Evolutionary conservation across 2,113 vertebrate species (phyloP).

Genomic region (Caretta caretta): DNA sequence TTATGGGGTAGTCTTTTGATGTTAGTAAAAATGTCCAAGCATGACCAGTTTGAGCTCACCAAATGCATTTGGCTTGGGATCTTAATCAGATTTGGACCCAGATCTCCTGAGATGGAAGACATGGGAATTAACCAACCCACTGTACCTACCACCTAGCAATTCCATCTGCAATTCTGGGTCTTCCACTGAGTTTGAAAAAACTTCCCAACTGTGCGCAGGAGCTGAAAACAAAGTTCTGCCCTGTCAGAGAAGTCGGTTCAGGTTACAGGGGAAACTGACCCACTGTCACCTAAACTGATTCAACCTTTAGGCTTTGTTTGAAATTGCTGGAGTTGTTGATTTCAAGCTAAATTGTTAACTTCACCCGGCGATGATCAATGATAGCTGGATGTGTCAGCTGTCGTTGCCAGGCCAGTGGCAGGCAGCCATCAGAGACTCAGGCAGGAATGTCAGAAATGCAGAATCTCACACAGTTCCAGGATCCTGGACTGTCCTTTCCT

Average conservation of each 20-base stretch:
- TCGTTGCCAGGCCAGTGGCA: not conserved
- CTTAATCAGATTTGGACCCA: not conserved
- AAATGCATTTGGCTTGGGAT: not conserved
- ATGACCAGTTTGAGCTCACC: not conserved
- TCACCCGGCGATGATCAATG: accelerated
- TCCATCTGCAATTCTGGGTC: not conserved
- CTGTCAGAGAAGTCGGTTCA: not conserved
- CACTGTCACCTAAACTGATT: not conserved
- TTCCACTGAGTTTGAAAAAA: not conserved
- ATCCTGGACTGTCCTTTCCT: not conserved
- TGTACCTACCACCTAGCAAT: not conserved
- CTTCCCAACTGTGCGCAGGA: not conserved
- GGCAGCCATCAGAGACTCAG: accelerated
- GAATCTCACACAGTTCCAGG: not conserved
- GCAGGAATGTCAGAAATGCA: slow-evolving; percentile 32
- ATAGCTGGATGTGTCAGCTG: accelerated
- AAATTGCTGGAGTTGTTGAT: not conserved
- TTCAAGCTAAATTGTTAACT: not conserved
- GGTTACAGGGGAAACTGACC: not conserved
- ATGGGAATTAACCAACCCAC: not conserved
- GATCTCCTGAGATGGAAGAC: not conserved
- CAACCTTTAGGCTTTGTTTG: not conserved
- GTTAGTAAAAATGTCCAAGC: not conserved
- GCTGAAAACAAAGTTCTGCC: not conserved
- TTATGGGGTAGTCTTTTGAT: not conserved